Conservation (phyloP, 2,113 vertebrate genomes). For the Nothobranchius furzeri region DNA sequence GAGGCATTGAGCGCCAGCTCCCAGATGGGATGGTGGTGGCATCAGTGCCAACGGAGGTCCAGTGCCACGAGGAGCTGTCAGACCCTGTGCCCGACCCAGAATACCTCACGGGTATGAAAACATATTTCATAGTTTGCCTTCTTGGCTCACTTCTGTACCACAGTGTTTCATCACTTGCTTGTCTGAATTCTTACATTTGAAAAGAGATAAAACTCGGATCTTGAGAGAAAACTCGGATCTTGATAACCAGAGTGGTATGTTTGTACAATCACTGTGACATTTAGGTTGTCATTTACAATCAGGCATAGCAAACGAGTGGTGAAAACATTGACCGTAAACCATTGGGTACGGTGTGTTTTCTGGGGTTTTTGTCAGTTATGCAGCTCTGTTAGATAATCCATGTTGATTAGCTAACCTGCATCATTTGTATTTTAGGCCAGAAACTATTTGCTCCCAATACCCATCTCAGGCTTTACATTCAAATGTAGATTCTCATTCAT, state of each 20-base stretch:
- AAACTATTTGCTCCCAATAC: too few species aligned
- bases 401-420: too few species aligned
- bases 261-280: conserved; percentile 3
- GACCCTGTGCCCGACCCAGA: conserved; percentile 92
- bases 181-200: conserved; percentile 14
- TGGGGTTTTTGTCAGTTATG: too few species aligned
- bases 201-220: not conserved
- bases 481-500: too few species aligned
- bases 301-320: not conserved
- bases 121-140: conserved; percentile 40
- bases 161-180: conserved; percentile 26
- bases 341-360: too few species aligned
- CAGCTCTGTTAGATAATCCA: too few species aligned
- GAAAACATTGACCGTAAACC: too few species aligned
- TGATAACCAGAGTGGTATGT: not conserved
- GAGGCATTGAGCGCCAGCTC: conserved; percentile 95
- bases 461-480: too few species aligned
- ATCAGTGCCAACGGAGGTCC: conserved; percentile 91
- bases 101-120: conserved; percentile 90
- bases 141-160: conserved; percentile 12
- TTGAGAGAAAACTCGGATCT: not conserved
- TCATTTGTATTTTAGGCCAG: too few species aligned
- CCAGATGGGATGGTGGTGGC: conserved; percentile 95
- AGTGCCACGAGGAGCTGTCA: conserved; percentile 94
- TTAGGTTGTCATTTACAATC: conserved; percentile 6